Percentiles rank a stretch among this genome's conserved stretches.
phyloP scores from a whole-genome alignment of 2,888 invertebrate genomes.

The Euspilapteryx auroguttella region DNA sequence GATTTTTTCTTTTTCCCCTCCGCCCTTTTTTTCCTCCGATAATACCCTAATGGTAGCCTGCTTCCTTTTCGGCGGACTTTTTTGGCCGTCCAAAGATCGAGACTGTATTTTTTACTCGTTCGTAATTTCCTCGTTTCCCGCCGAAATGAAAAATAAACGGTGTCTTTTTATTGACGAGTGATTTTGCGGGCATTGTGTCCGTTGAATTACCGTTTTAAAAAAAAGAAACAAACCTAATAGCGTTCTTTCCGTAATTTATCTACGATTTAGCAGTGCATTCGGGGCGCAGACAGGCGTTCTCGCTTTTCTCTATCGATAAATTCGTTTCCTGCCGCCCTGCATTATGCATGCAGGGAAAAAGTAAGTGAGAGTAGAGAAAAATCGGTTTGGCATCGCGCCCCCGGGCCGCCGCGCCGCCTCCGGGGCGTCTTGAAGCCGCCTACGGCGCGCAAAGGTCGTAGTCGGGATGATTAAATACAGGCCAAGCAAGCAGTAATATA shows the following conservation, averaged over 20 bases:
- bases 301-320: conserved; percentile 39
- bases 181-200: conserved; percentile 15
- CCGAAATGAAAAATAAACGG: conserved; percentile 41
- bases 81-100: conserved; percentile 44
- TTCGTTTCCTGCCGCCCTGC: conserved; percentile 33
- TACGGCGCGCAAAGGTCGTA: too few relatives aligned
- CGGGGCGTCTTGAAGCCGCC: too few relatives aligned
- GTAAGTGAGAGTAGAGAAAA: conserved; percentile 35
- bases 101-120: conserved; percentile 48
- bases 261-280: too few relatives aligned
- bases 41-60: conserved; percentile 59
- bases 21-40: conserved; percentile 44
- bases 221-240: not conserved
- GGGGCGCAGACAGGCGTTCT: not conserved
- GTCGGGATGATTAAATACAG: too few relatives aligned
- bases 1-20: conserved; percentile 45
- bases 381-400: conserved; percentile 35
- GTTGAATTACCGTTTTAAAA: not conserved
- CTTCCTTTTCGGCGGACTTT: conserved; percentile 55
- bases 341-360: conserved; percentile 46
- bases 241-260: too few relatives aligned
- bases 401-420: conserved; percentile 33
- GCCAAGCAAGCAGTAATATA: too few relatives aligned
- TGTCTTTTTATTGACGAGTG: conserved; percentile 29
- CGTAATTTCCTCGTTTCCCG: conserved; percentile 50